phyloP scores from a whole-genome alignment of 2,797 vertebrate species.

The Cryptoblepharus egeriae region DNA sequence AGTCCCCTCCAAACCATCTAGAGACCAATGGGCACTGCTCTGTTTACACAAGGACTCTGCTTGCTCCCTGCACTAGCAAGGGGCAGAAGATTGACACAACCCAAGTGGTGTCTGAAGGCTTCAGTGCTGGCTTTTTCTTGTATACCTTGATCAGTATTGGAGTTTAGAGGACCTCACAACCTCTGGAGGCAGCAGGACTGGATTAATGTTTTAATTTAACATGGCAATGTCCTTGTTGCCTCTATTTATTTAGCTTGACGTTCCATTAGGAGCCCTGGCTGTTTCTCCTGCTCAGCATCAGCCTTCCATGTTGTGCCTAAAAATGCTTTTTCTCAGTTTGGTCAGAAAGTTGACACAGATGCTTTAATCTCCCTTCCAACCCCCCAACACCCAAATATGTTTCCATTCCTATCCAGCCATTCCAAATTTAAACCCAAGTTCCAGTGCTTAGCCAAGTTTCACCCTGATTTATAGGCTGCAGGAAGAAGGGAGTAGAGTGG shows the following conservation, averaged over 20 bases:
- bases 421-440: slow-evolving; percentile 18
- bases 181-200: neutral
- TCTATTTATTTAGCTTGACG: slow-evolving; percentile 36
- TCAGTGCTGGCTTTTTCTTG: neutral
- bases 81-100: neutral
- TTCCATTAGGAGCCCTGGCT: neutral
- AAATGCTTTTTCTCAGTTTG: neutral
- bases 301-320: neutral
- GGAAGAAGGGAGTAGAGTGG: neutral
- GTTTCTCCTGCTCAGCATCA: neutral
- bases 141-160: neutral
- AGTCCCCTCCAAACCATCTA: neutral
- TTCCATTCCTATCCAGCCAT: slow-evolving; percentile 34
- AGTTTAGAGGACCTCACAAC: neutral
- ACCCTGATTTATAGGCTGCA: neutral
- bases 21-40: slow-evolving; percentile 33
- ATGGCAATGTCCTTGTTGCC: neutral
- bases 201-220: neutral
- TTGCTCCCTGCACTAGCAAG: neutral
- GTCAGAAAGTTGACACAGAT: neutral
- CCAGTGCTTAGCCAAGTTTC: neutral
- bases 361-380: neutral
- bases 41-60: slow-evolving; percentile 35
- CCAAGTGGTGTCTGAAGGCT: neutral
- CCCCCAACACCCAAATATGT: neutral